Base-by-base conservation (phyloP, 2,797 vertebrate genomes). In the Eulemur rubriventer region DNA sequence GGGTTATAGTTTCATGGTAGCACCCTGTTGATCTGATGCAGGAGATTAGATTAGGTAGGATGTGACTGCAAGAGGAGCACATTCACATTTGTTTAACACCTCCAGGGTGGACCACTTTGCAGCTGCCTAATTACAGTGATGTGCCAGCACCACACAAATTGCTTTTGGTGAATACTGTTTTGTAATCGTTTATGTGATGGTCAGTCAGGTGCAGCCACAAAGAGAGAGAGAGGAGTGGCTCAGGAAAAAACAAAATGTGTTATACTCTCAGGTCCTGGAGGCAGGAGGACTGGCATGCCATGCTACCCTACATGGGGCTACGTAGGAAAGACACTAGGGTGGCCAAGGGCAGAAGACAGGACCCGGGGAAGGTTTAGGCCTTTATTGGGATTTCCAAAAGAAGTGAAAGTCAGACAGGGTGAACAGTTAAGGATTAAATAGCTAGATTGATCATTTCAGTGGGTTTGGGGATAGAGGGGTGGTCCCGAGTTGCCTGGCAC, bases 1-100 rank as follows among this genome's bases (percentile, higher is more conserved):
- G 78, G 65, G 91, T 57, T 83, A 80, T 4, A 61, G 92, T 96
- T 98, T 97, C 97, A 86, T 80, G 73, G 73, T 78, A 65, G 95
- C 88, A 70, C 88, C 92, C 76, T 94, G 33, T 69, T 43, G 43
- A 46, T 38, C 48, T 80, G 69, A 80, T 28, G 7, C 6, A 76
- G 78, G 28, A 38, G 76, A 94, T 87, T 43, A 91, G 61, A 90
- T 85, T 24, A 93, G 69, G 78, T 17, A 63, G 30, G 52, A 38
- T 22, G 46, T 50, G n/a, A 61, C 3, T 59, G 76, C 2, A 6
- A 30, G 35, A 30, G 26, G 41, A 18, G 35, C 30, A n/a, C n/a
- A 18, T 43, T 83, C n/a, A 5, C 33, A 35, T 28, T 59, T 87
- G 30, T 59, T 52, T 55, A n/a, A 35, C 70, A 41, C 70, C 43